Base-by-base conservation (phyloP, 2,113 vertebrate species). In the Perca flavescens region DNA sequence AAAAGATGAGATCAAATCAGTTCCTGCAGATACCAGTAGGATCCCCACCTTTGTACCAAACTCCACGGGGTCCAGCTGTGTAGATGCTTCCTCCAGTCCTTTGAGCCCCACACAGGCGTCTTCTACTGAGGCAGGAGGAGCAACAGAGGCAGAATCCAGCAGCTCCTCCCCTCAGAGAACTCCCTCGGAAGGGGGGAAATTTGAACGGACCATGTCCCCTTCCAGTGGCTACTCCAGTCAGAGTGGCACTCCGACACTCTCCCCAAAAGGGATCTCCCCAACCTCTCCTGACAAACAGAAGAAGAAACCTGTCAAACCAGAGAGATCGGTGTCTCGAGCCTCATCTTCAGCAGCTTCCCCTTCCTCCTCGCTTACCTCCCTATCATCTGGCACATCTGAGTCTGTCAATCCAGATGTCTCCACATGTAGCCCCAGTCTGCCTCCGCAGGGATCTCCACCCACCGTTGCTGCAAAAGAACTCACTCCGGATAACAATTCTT, bases 221-320 rank as follows among this genome's bases (percentile, higher is more conserved):
- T 99, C 98, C 73, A 99, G 98, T n/a, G 98, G 98, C 22, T 99
- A 99, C 86, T 99, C 98, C 0, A 99, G 97, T 90, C 98, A 99
- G 93, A 99, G 97, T 21, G 97, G 97, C 50, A 99, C 97, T 0
- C 98, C 98, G 1, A 98, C 97, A 0, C 94, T 97, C 82, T 96
- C 96, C 49, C 82, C 95, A 46, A 98, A 97, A 93, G 96, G 94
- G 3, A 94, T 97, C 65, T 91, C 93, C 2, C 89, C 96, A 0
- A 73, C 92, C 4, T 97, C 97, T n/a, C 96, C 96, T 4, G 95
- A 94, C 53, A 95, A 93, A 19, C 93, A 92, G 70, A 95, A 90
- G 58, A 89, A 86, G 67, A 97, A 96, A 68, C 96, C 96, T 1
- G 93, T 93, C 71, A 99, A 97, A 86, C 96, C 96, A 0, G 97